Percentiles rank a stretch among this genome's conserved stretches.
phyloP scores from a whole-genome alignment of 2,113 vertebrate genomes.

The Pterocles gutturalis region DNA sequence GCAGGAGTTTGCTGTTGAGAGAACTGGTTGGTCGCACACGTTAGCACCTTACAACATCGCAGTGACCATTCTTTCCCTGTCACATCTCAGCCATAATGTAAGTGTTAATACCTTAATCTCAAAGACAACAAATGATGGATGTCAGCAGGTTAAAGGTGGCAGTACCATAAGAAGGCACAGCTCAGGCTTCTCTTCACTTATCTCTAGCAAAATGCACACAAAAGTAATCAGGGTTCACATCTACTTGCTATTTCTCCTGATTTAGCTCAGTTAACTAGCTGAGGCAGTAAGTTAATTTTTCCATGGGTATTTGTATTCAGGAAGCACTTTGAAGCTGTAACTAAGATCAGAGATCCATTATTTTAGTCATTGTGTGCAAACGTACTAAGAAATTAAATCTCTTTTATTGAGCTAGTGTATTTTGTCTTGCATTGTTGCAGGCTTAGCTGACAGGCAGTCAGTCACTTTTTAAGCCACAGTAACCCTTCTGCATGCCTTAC shows the following conservation, averaged over 20 bases:
- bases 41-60: neutral
- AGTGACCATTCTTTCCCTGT: neutral
- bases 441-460: neutral
- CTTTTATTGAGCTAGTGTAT: neutral
- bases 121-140: neutral
- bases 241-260: neutral
- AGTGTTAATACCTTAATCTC: neutral
- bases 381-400: constrained; percentile 16
- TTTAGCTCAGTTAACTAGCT: neutral
- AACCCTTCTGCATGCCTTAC: neutral
- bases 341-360: neutral
- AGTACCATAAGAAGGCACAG: neutral
- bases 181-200: neutral
- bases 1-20: neutral
- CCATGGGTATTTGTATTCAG: constrained; percentile 13
- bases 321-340: neutral
- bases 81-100: neutral
- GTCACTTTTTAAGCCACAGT: neutral
- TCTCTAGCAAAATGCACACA: neutral
- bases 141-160: neutral
- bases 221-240: neutral
- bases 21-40: neutral
- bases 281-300: constrained; percentile 22
- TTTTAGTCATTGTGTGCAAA: neutral
- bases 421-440: constrained; percentile 31